Percentiles rank a stretch among this genome's conserved stretches.
Conservation (phyloP, 2,888 invertebrate species). For the Tricholauxania praeusta region DNA sequence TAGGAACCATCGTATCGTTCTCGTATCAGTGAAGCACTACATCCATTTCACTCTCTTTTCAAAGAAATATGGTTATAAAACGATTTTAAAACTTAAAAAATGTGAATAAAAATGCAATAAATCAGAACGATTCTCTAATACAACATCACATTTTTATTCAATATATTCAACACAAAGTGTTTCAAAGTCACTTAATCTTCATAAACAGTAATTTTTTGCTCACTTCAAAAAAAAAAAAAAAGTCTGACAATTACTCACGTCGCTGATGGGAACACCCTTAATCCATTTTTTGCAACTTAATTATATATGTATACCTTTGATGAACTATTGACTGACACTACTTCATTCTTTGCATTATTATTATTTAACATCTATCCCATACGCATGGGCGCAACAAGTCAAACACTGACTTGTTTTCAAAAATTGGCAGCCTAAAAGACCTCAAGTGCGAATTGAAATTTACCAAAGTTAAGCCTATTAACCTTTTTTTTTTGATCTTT, state of each 20-base stretch:
- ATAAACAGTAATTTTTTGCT: background rate
- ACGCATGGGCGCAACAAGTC: conserved; percentile 25
- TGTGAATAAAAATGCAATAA: too few relatives aligned
- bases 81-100: too few relatives aligned
- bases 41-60: too few relatives aligned
- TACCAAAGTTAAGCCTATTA: conserved; percentile 41
- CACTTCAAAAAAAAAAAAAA: background rate
- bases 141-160: too few relatives aligned
- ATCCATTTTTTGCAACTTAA: conserved; percentile 27
- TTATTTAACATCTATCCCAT: background rate
- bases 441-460: conserved; percentile 29
- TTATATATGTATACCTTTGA: background rate
- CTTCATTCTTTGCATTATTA: background rate
- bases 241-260: background rate
- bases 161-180: too few relatives aligned
- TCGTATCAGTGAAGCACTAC: too few relatives aligned
- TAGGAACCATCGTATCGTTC: too few relatives aligned
- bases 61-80: too few relatives aligned
- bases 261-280: background rate
- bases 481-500: conserved; percentile 33
- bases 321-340: background rate
- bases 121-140: too few relatives aligned
- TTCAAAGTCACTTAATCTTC: conserved; percentile 25
- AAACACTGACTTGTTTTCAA: background rate
- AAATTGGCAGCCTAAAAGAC: conserved; percentile 20